Conservation (phyloP, 1,140 invertebrate species). For the Radopholus similis region DNA sequence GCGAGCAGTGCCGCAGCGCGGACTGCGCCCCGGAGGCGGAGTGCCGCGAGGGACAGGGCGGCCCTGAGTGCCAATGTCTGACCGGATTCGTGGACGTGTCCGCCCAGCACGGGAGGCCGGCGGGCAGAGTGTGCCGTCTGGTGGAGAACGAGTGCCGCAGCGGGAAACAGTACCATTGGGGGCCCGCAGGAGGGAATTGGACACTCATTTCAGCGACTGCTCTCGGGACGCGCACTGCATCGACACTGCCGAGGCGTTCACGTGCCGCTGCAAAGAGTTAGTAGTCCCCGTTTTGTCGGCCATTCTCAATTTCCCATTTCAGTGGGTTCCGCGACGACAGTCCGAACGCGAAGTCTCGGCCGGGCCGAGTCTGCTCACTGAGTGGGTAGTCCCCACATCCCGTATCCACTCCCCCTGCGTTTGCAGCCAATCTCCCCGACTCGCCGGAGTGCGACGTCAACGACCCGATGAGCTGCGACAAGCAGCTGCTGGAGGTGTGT, state of each 20-base stretch:
- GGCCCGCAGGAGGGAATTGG: too few relatives aligned
- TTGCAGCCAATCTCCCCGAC: constrained; percentile 45
- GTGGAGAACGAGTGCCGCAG: constrained; percentile 55
- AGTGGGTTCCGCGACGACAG: constrained; percentile 47
- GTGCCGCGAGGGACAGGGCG: constrained; percentile 46
- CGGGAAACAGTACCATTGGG: constrained; percentile 5
- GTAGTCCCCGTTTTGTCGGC: background rate
- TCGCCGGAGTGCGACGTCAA: constrained; percentile 59
- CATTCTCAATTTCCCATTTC: background rate
- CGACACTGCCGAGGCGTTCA: constrained; percentile 60
- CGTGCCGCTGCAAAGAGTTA: constrained; percentile 59
- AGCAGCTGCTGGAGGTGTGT: constrained; percentile 52
- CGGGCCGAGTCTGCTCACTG: constrained; percentile 52
- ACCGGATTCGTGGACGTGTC: constrained; percentile 52
- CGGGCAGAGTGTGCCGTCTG: constrained; percentile 49
- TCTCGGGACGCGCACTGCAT: constrained; percentile 59
- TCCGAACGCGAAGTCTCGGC: constrained; percentile 34
- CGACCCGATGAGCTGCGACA: constrained; percentile 59
- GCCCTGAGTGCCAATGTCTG: constrained; percentile 52
- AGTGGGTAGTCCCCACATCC: constrained; percentile 21
- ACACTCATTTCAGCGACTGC: constrained; percentile 59
- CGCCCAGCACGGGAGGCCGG: constrained; percentile 49
- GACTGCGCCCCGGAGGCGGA: constrained; percentile 60
- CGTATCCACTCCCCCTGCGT: background rate
- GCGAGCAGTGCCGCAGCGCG: constrained; percentile 43